Evolutionary conservation across 2,113 vertebrate species (phyloP), one percentile per base, ranked within the genome.

Genomic region (Pachypanchax playfairii): DNA sequence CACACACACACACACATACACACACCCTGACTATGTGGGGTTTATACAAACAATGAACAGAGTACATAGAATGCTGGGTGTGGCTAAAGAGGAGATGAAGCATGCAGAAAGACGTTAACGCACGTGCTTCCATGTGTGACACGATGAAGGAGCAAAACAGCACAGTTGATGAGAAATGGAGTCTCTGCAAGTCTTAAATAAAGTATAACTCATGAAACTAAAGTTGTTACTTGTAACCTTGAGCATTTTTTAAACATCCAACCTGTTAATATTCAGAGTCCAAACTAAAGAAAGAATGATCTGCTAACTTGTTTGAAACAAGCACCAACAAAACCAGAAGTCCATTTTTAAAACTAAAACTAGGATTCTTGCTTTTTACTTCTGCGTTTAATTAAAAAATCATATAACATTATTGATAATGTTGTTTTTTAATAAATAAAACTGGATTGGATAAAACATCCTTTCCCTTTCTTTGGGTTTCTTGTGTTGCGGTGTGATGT

Each of bases 41-140:
- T 85, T 87, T 77, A 79, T 73, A 70, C 73, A 88, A 89, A 89
- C 85, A 87, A 79, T 90, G 84, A 89, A 78, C 63, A 80, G 77
- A 64, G 64, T 53, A 12, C 58, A 71, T 87, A 89, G 87, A 88
- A 88, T 90, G 85, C 78, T 67, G 88, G 89, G 88, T 80, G 87
- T 75, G 80, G 77, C 79, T 10, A 60, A 21, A 48, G 50, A 77
- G 68, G 68, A 55, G 59, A 65, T 25, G 75, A 82, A 71, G 47
- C 67, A 73, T 64, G 54, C 14, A 39, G 49, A 29, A 42, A 82
- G 58, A 72, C 44, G 49, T 61, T 48, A 28, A 58, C 50, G 48
- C 21, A 26, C 26, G n/a, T 47, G 68, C 65, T 22, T n/a, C 22
- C 36, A 46, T 31, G 58, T 4, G 20, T 12, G 17, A 17, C 50